Percentiles rank a stretch among this genome's conserved stretches.
phyloP scores from a whole-genome alignment of 2,888 invertebrate species.

The Macaria notata region DNA sequence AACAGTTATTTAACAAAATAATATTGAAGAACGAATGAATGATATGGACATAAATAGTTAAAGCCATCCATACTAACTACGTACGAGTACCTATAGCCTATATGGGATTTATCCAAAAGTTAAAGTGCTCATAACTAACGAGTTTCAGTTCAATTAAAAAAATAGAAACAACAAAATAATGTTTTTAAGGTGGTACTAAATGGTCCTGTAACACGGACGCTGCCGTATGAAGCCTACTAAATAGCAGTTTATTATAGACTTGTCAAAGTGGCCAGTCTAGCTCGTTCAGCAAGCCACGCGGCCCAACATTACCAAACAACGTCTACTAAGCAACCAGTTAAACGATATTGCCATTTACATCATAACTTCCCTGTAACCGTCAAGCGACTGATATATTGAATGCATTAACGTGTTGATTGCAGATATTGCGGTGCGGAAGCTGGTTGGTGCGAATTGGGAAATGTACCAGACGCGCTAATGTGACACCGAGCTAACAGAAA shows the following conservation, averaged over 20 bases:
- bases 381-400: slow-evolving; percentile 23
- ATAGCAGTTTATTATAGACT: not conserved
- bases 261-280: not conserved
- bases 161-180: too few relatives aligned
- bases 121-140: too few relatives aligned
- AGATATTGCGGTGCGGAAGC: slow-evolving; percentile 23
- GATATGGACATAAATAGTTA: too few relatives aligned
- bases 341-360: slow-evolving; percentile 8
- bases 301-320: slow-evolving; percentile 1
- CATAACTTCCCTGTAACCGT: slow-evolving; percentile 10
- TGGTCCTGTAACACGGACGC: too few relatives aligned
- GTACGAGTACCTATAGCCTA: too few relatives aligned
- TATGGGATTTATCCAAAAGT: too few relatives aligned
- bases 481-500: slow-evolving; percentile 4
- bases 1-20: too few relatives aligned
- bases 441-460: slow-evolving; percentile 20
- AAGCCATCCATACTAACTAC: too few relatives aligned
- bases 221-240: not conserved
- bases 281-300: not conserved
- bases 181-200: too few relatives aligned
- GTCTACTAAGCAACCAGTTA: not conserved
- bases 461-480: slow-evolving; percentile 18
- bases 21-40: too few relatives aligned
- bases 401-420: slow-evolving; percentile 21
- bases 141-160: too few relatives aligned